These are phyloP conservation scores for Pipistrellus kuhlii DNA, from an alignment of 2,797 vertebrate genomes.

Conservation along the genomic window DNA sequence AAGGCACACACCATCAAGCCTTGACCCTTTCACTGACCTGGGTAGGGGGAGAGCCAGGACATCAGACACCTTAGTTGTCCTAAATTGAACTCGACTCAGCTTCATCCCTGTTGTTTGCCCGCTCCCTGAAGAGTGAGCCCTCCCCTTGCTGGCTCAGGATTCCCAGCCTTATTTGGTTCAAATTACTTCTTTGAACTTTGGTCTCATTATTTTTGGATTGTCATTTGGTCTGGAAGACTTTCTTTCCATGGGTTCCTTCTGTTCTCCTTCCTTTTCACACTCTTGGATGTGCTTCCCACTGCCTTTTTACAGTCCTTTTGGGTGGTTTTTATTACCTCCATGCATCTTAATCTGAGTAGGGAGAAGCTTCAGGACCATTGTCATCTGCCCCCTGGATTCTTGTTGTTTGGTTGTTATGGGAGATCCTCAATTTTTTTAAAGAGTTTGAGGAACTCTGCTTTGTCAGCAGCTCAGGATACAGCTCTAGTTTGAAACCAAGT, in stretches of 20 bases:
- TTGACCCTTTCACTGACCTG: background rate
- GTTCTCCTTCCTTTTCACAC: conserved; percentile 83
- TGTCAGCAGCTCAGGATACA: background rate
- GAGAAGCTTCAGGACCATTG: conserved; percentile 47
- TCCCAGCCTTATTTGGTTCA: conserved; percentile 81
- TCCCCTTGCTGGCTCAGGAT: conserved; percentile 74
- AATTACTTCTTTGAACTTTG: conserved; percentile 88
- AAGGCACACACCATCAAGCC: background rate
- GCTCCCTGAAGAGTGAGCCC: conserved; percentile 58
- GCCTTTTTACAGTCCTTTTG: conserved; percentile 70
- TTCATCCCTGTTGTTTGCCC: background rate
- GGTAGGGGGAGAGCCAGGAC: background rate
- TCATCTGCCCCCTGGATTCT: conserved; percentile 10
- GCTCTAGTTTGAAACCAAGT: background rate
- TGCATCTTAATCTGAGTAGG: conserved; percentile 69
- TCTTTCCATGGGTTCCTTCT: conserved; percentile 86
- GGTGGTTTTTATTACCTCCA: conserved; percentile 75
- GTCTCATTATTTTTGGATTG: conserved; percentile 89
- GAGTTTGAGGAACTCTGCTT: background rate
- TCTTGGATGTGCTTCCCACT: conserved; percentile 69
- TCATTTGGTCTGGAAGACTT: conserved; percentile 88
- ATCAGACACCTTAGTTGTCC: conserved; percentile 79
- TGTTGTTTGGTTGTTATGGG: background rate
- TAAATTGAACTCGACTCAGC: conserved; percentile 82
- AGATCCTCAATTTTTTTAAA: conserved; percentile 40